These are phyloP conservation scores for Gari tellinella DNA, from an alignment of 2,888 invertebrate species.

Conservation along the genomic window DNA sequence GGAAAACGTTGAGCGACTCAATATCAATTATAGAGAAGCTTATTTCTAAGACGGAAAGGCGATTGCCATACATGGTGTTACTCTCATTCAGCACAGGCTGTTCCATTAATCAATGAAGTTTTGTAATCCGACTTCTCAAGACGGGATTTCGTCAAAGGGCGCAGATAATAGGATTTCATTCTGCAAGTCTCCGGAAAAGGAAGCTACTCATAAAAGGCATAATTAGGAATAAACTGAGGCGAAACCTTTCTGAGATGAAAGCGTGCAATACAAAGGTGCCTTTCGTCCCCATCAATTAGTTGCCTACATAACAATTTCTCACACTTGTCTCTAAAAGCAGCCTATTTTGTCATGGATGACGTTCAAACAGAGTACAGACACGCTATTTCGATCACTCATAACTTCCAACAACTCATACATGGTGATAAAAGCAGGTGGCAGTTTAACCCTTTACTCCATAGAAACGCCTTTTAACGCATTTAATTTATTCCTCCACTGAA, in stretches of 20 bases:
- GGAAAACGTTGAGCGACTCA: not conserved
- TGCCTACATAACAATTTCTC: no score
- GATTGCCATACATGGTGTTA: slow-evolving; percentile 3
- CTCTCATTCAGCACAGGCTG: slow-evolving; percentile 5
- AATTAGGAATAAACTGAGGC: slow-evolving; percentile 3
- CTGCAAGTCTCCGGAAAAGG: not conserved
- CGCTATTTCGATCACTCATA: no score
- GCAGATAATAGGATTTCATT: slow-evolving; percentile 6
- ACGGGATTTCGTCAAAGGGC: slow-evolving; percentile 1
- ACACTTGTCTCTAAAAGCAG: no score
- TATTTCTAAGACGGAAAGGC: slow-evolving; percentile 10
- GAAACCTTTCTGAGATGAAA: not conserved
- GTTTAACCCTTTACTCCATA: no score
- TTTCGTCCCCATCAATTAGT: no score
- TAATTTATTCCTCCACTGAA: no score
- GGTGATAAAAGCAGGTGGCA: no score
- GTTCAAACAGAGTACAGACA: no score
- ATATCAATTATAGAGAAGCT: slow-evolving; percentile 10
- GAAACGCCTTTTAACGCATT: no score
- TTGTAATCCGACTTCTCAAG: slow-evolving; percentile 10
- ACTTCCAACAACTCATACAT: no score
- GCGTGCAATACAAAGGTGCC: no score
- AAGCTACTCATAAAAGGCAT: slow-evolving; percentile 3
- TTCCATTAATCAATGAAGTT: slow-evolving; percentile 10
- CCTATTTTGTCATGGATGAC: no score